phyloP scores from a whole-genome alignment of 2,797 vertebrate species.

The Sandelia bainsii region DNA sequence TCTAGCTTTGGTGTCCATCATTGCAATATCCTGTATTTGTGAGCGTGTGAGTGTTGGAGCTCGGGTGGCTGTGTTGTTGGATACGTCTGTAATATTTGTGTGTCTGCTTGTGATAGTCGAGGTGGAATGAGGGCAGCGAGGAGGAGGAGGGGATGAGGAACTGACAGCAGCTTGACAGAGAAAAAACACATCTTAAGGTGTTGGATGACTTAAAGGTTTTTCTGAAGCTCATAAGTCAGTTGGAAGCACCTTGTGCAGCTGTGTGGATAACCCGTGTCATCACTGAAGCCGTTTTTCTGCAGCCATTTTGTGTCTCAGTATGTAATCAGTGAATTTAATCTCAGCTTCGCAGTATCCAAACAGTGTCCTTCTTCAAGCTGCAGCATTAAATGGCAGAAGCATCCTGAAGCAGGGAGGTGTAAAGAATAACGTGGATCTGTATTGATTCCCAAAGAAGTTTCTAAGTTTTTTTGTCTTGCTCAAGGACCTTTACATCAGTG shows the following conservation, averaged over 20 bases:
- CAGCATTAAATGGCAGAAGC: background rate
- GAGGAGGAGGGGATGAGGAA: conserved; percentile 39
- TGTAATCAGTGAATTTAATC: conserved; percentile 21
- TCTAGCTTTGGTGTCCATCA: conserved; percentile 64
- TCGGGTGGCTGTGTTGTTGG: background rate
- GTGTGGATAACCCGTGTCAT: conserved; percentile 6
- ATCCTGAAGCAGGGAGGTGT: background rate
- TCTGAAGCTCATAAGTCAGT: conserved; percentile 50
- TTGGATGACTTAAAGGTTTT: conserved; percentile 55
- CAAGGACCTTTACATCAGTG: background rate
- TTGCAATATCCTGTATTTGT: conserved; percentile 43
- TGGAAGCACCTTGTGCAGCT: conserved; percentile 26
- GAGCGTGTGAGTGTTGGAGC: conserved; percentile 21
- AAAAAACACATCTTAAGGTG: conserved; percentile 65
- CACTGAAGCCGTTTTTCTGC: background rate
- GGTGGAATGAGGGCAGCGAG: conserved; percentile 56
- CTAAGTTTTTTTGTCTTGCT: background rate
- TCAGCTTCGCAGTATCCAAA: background rate
- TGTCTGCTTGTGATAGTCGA: conserved; percentile 46
- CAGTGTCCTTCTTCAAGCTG: background rate
- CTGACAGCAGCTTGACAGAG: conserved; percentile 59
- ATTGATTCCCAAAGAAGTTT: conserved; percentile 2
- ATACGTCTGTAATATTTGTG: conserved; percentile 42
- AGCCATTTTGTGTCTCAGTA: conserved; percentile 1
- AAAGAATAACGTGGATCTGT: background rate